phyloP scores from a whole-genome alignment of 2,888 invertebrate genomes.

The Parapristionchus giblindavisi region DNA sequence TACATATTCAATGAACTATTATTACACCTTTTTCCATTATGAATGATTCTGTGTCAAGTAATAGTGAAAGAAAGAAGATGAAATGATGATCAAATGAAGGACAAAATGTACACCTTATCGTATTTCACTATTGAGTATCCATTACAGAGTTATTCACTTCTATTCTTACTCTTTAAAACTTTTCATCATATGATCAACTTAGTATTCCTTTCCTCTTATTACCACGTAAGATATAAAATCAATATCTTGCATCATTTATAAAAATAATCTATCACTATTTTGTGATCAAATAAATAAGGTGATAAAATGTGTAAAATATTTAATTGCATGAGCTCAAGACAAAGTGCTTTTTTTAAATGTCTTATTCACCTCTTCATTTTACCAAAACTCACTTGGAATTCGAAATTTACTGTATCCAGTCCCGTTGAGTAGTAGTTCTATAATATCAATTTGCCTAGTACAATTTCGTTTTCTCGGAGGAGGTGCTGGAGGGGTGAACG shows the following conservation, averaged over 20 bases:
- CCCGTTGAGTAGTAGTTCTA: conserved; percentile 66
- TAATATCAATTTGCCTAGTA: conserved; percentile 64
- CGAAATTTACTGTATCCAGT: conserved; percentile 69
- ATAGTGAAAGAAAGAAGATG: too few species aligned
- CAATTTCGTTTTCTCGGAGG: conserved; percentile 52
- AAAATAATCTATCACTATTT: background rate
- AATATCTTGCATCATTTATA: background rate
- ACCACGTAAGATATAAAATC: background rate
- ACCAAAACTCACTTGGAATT: conserved; percentile 59
- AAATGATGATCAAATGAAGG: too few species aligned
- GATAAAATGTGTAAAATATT: background rate
- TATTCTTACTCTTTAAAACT: too few species aligned
- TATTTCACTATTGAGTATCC: too few species aligned
- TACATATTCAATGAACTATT: too few species aligned
- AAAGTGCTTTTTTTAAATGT: background rate
- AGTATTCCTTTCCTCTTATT: too few species aligned
- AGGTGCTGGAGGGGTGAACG: background rate
- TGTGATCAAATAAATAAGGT: background rate
- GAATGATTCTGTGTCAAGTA: too few species aligned
- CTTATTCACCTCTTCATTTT: conserved; percentile 1
- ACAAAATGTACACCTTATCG: too few species aligned
- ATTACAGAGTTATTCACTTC: too few species aligned
- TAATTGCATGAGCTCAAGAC: background rate
- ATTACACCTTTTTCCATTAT: too few species aligned
- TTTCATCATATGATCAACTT: too few species aligned